These are phyloP conservation scores for Hyppa rectilinea DNA, from an alignment of 2,888 invertebrate genomes.

Conservation along the genomic window DNA sequence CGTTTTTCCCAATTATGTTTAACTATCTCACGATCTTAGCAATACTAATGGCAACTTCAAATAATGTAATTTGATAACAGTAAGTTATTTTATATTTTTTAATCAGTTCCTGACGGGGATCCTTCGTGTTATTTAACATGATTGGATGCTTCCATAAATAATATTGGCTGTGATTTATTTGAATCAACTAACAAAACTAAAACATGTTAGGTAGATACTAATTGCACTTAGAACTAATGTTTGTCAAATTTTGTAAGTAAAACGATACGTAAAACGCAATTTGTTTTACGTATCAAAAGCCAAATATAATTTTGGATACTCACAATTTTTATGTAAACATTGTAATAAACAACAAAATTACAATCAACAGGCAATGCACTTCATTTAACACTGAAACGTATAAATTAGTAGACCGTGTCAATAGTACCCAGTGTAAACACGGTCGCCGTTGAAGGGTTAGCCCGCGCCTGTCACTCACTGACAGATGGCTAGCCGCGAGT, in stretches of 20 bases:
- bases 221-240: neutral
- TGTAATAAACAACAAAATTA: slow-evolving; percentile 18
- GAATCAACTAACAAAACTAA: neutral
- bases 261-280: too few relatives aligned
- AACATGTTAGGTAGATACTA: neutral
- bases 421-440: slow-evolving; percentile 65
- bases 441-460: slow-evolving; percentile 66
- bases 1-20: too few relatives aligned
- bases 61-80: too few relatives aligned
- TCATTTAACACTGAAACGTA: slow-evolving; percentile 55
- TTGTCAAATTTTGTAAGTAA: neutral
- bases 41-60: too few relatives aligned
- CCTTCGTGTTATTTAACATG: too few relatives aligned
- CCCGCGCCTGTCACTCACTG: slow-evolving; percentile 73
- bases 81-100: too few relatives aligned
- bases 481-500: slow-evolving; percentile 75
- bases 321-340: too few relatives aligned
- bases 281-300: neutral
- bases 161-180: too few relatives aligned
- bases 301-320: neutral
- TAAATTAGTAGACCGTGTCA: slow-evolving; percentile 64
- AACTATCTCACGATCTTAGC: too few relatives aligned
- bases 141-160: too few relatives aligned
- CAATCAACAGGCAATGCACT: slow-evolving; percentile 30
- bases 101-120: too few relatives aligned